Conservation (phyloP, 1,140 invertebrate genomes). For the Epicauta chinensis region DNA sequence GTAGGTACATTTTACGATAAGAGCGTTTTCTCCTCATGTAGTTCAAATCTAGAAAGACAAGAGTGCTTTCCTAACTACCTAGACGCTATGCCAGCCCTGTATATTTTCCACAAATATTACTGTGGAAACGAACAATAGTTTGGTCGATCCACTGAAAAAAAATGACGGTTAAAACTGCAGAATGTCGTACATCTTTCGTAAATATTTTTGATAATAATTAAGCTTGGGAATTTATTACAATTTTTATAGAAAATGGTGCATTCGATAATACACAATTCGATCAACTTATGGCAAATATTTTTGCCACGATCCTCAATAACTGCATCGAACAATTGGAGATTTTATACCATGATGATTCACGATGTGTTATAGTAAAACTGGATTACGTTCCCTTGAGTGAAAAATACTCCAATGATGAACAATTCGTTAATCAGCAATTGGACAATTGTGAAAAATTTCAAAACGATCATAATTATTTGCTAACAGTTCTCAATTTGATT, state of each 20-base stretch:
- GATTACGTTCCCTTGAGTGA: conserved; percentile 4
- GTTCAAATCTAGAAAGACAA: too few species aligned
- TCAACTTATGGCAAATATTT: not conserved
- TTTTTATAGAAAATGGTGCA: too few species aligned
- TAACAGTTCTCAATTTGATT: too few species aligned
- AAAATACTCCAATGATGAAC: not conserved
- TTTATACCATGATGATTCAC: not conserved
- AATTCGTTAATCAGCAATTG: not conserved
- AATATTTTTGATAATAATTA: not conserved
- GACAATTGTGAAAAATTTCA: not conserved
- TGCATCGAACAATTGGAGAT: not conserved
- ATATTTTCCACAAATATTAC: too few species aligned
- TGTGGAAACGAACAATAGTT: too few species aligned
- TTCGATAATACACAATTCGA: not conserved
- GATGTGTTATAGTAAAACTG: not conserved
- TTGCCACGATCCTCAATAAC: not conserved
- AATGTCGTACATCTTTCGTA: too few species aligned
- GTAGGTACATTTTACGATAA: too few species aligned
- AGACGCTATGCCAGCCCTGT: too few species aligned
- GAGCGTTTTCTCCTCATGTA: too few species aligned
- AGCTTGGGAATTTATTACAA: not conserved
- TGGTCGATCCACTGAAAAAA: too few species aligned
- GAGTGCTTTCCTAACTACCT: too few species aligned
- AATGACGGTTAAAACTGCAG: too few species aligned
- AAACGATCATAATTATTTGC: not conserved